Conservation (phyloP, 1,140 invertebrate genomes). For the Acromyrmex charruanus region DNA sequence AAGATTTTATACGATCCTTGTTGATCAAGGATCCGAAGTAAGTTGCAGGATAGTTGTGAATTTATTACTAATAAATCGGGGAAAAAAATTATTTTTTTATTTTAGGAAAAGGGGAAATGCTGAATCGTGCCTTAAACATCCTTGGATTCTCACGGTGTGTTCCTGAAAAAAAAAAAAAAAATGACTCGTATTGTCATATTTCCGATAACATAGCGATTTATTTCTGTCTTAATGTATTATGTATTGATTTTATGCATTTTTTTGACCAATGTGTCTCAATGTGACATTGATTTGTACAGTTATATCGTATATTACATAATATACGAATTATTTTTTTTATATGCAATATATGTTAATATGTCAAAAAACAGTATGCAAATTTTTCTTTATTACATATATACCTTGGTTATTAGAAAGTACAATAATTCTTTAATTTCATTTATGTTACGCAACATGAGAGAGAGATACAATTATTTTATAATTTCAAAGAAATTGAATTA, state of each 20-base stretch:
- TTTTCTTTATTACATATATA: conserved; percentile 64
- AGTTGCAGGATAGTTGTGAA: conserved; percentile 61
- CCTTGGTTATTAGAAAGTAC: conserved; percentile 46
- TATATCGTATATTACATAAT: conserved; percentile 69
- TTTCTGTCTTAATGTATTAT: conserved; percentile 65
- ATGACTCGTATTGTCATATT: conserved; percentile 63
- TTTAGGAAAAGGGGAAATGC: conserved; percentile 88
- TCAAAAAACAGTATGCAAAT: conserved; percentile 49
- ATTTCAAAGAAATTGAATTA: background rate
- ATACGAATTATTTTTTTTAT: conserved; percentile 72
- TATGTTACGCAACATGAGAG: background rate
- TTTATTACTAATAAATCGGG: background rate
- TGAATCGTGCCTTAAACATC: conserved; percentile 89
- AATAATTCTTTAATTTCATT: conserved; percentile 34
- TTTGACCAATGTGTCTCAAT: conserved; percentile 55
- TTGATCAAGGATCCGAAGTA: conserved; percentile 89
- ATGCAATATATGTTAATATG: conserved; percentile 71
- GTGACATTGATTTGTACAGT: conserved; percentile 70
- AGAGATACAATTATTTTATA: background rate
- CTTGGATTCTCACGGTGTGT: conserved; percentile 89
- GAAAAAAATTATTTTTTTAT: conserved; percentile 52
- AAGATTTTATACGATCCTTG: conserved; percentile 88
- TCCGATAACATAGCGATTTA: conserved; percentile 43
- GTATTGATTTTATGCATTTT: conserved; percentile 70
- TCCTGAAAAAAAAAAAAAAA: conserved; percentile 80